A percentile compares a stretch with the other conserved stretches of the same genome.
These are phyloP conservation scores for Bombycilla garrulus DNA, from an alignment of 2,113 vertebrate species.

Conservation along the genomic window DNA sequence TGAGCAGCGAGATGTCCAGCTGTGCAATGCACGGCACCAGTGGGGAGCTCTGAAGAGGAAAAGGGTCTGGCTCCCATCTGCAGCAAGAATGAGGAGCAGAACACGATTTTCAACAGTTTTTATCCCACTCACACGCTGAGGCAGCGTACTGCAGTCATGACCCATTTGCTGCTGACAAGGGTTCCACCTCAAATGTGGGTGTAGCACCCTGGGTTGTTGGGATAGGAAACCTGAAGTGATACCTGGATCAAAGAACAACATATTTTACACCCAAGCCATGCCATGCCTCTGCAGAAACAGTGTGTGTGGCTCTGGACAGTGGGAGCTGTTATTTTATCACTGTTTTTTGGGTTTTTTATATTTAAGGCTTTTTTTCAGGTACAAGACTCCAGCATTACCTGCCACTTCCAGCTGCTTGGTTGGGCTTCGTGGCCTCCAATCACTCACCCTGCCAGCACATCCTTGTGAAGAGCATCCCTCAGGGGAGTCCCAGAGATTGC, in stretches of 20 bases:
- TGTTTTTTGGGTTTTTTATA: background rate
- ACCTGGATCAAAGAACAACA: background rate
- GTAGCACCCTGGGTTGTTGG: background rate
- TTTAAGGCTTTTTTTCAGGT: background rate
- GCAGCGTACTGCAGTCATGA: constrained; percentile 76
- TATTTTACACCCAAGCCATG: background rate
- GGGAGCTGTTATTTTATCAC: background rate
- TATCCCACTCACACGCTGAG: constrained; percentile 46
- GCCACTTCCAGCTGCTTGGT: constrained; percentile 71
- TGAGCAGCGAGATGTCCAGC: background rate
- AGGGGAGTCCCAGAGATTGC: background rate
- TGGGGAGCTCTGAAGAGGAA: background rate
- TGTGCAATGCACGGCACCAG: background rate
- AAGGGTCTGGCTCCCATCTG: background rate
- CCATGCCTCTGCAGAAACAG: background rate
- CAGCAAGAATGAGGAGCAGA: background rate
- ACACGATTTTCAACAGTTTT: background rate
- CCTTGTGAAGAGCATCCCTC: constrained; percentile 7
- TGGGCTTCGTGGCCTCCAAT: constrained; percentile 53
- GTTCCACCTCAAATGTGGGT: constrained; percentile 64
- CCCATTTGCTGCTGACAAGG: background rate
- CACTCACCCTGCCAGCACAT: background rate
- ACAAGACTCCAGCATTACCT: constrained; percentile 44
- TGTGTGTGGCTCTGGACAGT: background rate
- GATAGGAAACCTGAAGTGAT: constrained; percentile 40